phyloP scores from a whole-genome alignment of 2,888 invertebrate species.

The Polymixis lichenea region DNA sequence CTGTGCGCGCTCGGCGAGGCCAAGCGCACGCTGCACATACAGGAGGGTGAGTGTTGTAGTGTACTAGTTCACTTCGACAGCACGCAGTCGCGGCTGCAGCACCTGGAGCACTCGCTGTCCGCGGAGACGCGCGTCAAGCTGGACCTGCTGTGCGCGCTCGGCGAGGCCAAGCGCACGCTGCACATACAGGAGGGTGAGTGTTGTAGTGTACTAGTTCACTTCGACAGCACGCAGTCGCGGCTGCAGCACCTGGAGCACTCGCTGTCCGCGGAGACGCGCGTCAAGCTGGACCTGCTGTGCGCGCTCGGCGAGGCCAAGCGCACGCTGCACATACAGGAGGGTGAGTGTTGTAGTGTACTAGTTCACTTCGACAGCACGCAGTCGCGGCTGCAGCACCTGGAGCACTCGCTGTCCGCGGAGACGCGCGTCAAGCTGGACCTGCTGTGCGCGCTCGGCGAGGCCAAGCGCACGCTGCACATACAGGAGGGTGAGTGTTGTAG shows the following conservation, averaged over 20 bases:
- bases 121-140: slow-evolving; percentile 99
- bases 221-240: slow-evolving; percentile 96
- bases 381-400: slow-evolving; percentile 97
- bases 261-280: slow-evolving; percentile 98
- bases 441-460: slow-evolving; percentile 98
- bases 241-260: slow-evolving; percentile 97
- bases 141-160: slow-evolving; percentile 99
- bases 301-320: slow-evolving; percentile 98
- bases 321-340: slow-evolving; percentile 96
- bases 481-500: slow-evolving; percentile 93
- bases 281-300: slow-evolving; percentile 99
- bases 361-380: slow-evolving; percentile 92
- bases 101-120: slow-evolving; percentile 97
- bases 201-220: not conserved
- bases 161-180: slow-evolving; percentile 97
- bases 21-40: slow-evolving; percentile 96
- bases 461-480: slow-evolving; percentile 96
- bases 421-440: slow-evolving; percentile 99
- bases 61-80: slow-evolving; percentile 83
- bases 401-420: slow-evolving; percentile 98
- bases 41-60: slow-evolving; percentile 93
- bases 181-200: slow-evolving; percentile 96
- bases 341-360: slow-evolving; percentile 89
- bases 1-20: slow-evolving; percentile 99
- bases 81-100: slow-evolving; percentile 97